phyloP scores from a whole-genome alignment of 2,888 invertebrate species.

The Sycophila texana region DNA sequence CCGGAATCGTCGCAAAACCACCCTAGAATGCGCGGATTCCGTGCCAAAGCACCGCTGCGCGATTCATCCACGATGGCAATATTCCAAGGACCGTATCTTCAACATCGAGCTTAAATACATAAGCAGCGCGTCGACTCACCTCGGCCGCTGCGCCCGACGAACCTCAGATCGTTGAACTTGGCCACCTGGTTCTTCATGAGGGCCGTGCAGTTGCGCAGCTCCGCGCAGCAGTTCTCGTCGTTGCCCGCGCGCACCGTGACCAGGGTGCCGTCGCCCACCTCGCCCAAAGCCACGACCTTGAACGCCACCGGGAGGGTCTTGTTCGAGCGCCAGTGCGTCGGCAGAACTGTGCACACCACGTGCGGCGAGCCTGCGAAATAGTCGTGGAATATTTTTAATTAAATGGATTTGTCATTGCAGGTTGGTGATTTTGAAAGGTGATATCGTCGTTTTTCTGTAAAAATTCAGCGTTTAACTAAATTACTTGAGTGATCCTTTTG shows the following conservation, averaged over 20 bases:
- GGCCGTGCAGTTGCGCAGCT: slow-evolving; percentile 94
- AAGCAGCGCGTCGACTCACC: slow-evolving; percentile 82
- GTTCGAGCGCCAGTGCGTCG: slow-evolving; percentile 98
- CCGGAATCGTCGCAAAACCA: background rate
- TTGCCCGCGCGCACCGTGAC: slow-evolving; percentile 98
- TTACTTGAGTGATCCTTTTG: no score
- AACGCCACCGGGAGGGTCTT: slow-evolving; percentile 98
- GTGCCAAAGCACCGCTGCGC: background rate
- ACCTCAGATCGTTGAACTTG: slow-evolving; percentile 98
- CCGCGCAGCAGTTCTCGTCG: slow-evolving; percentile 98
- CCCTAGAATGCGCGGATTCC: background rate
- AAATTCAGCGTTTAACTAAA: no score
- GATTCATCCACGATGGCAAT: background rate
- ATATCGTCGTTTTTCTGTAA: no score
- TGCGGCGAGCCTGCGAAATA: slow-evolving; percentile 84
- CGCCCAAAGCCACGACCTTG: slow-evolving; percentile 95
- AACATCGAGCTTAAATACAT: background rate
- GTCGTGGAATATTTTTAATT: background rate
- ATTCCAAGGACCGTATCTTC: background rate
- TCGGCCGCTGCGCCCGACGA: slow-evolving; percentile 98
- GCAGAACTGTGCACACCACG: slow-evolving; percentile 95
- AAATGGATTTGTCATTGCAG: background rate
- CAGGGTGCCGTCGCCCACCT: slow-evolving; percentile 96
- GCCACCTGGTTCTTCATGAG: slow-evolving; percentile 99
- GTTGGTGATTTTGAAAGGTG: background rate